phyloP scores from a whole-genome alignment of 2,888 invertebrate genomes.

The Drosophila rellima region DNA sequence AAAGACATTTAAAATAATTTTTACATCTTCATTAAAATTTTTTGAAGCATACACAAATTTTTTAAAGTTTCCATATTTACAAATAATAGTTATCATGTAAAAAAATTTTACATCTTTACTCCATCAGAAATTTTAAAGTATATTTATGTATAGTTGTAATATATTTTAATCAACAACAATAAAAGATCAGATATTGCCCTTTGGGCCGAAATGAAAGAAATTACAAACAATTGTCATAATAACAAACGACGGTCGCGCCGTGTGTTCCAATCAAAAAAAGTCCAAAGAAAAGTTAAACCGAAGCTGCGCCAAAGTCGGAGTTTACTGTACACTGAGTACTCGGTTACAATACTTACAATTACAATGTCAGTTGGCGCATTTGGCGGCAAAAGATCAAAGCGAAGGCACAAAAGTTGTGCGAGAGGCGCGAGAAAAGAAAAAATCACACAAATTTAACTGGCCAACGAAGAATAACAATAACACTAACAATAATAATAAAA shows the following conservation, averaged over 20 bases:
- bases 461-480: slow-evolving; percentile 64
- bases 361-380: slow-evolving; percentile 68
- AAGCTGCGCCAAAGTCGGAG: slow-evolving; percentile 23
- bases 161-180: slow-evolving; percentile 14
- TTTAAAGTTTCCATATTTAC: too few species aligned
- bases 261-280: slow-evolving; percentile 43
- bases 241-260: slow-evolving; percentile 49
- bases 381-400: slow-evolving; percentile 75
- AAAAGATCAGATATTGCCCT: slow-evolving; percentile 22
- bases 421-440: slow-evolving; percentile 57
- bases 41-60: too few species aligned
- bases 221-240: slow-evolving; percentile 72
- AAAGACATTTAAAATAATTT: too few species aligned
- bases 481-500: slow-evolving; percentile 40
- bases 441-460: slow-evolving; percentile 70
- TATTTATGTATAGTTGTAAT: not conserved
- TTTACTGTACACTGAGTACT: slow-evolving; percentile 18
- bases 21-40: too few species aligned
- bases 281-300: slow-evolving; percentile 42
- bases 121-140: too few species aligned
- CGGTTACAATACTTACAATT: slow-evolving; percentile 62
- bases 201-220: slow-evolving; percentile 39
- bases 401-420: slow-evolving; percentile 51
- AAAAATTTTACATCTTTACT: too few species aligned
- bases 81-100: too few species aligned